phyloP scores from a whole-genome alignment of 2,888 invertebrate species.

The Ennomos quercinarius region DNA sequence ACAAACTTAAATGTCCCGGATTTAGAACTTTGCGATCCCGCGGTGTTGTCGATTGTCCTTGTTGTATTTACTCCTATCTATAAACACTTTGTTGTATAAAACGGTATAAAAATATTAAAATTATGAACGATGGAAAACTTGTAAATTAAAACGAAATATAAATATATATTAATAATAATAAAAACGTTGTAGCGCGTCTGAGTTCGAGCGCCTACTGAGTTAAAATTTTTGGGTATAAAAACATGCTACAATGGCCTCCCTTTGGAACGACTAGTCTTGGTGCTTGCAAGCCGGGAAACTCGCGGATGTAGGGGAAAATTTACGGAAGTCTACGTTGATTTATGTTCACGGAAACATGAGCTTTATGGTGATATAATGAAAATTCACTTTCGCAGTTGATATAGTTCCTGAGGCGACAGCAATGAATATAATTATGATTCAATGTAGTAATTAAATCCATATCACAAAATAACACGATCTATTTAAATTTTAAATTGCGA shows the following conservation, averaged over 20 bases:
- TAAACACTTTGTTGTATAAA: conserved; percentile 84
- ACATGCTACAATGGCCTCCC: conserved; percentile 85
- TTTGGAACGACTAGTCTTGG: conserved; percentile 66
- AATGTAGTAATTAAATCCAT: too few relatives aligned
- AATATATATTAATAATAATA: conserved; percentile 85
- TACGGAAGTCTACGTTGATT: conserved; percentile 37
- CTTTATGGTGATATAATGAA: conserved; percentile 38
- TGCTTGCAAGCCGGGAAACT: conserved; percentile 61
- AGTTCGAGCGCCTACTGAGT: conserved; percentile 86
- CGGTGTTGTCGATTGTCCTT: conserved; percentile 44
- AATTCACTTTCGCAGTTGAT: conserved; percentile 14
- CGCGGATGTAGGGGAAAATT: conserved; percentile 43
- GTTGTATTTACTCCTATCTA: conserved; percentile 76
- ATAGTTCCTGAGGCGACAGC: background rate
- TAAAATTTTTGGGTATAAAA: conserved; percentile 86
- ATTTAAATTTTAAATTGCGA: too few relatives aligned
- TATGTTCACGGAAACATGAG: conserved; percentile 45
- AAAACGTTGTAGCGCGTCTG: conserved; percentile 83
- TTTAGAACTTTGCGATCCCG: conserved; percentile 36
- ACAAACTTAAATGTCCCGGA: conserved; percentile 36
- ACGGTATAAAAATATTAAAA: conserved; percentile 86
- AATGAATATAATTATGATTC: too few relatives aligned
- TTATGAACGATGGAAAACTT: conserved; percentile 85
- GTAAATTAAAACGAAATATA: conserved; percentile 86
- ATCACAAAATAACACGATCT: too few relatives aligned